These are phyloP conservation scores for Catalaphyllia jardinei DNA, from an alignment of 64 coral and sea anemone species.

Conservation along the genomic window DNA sequence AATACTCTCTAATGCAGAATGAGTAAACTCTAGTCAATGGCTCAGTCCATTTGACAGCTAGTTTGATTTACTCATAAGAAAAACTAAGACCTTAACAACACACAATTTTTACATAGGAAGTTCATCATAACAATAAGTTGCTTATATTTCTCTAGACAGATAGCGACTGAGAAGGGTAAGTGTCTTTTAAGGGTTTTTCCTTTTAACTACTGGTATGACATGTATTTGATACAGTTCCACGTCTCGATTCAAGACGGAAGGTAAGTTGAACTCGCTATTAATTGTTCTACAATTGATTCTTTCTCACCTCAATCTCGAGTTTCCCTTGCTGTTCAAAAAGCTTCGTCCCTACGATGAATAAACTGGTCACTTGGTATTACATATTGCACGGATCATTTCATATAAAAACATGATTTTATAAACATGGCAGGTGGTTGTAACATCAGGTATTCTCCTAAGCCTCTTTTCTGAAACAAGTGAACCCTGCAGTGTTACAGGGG, in stretches of 20 bases:
- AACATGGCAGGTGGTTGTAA: constrained; percentile 34
- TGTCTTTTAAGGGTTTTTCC: not conserved
- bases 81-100: not conserved
- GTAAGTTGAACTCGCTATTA: not conserved
- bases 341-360: constrained; percentile 9
- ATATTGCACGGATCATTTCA: constrained; percentile 53
- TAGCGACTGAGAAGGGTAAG: not conserved
- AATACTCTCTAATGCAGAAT: too few species aligned
- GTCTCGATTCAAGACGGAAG: not conserved
- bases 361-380: constrained; percentile 51
- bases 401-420: constrained; percentile 33
- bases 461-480: not conserved
- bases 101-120: not conserved
- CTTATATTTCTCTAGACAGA: not conserved
- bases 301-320: constrained; percentile 17
- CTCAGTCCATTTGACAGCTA: not conserved
- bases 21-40: not conserved
- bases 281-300: not conserved
- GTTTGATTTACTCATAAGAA: not conserved
- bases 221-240: not conserved
- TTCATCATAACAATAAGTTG: not conserved
- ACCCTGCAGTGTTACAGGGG: not conserved
- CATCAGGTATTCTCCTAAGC: constrained; percentile 1
- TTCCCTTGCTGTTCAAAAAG: constrained; percentile 20
- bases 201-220: not conserved